These are phyloP conservation scores for Andrena hattorfiana DNA, from an alignment of 2,888 invertebrate genomes.

Conservation along the genomic window DNA sequence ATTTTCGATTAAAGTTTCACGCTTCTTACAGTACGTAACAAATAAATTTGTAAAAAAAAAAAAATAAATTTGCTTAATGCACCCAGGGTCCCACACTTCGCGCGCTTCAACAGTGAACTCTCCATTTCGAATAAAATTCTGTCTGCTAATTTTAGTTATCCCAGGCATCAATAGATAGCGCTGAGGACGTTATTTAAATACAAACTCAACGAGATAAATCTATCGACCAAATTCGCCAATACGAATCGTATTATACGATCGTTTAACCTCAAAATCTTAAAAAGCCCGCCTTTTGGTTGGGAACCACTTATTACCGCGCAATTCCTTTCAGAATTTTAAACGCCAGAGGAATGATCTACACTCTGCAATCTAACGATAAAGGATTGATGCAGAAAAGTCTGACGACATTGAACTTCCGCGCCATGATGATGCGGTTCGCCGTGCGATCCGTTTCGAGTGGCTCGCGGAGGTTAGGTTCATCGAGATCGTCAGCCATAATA, in stretches of 20 bases:
- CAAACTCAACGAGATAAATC: not conserved
- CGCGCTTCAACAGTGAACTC: not conserved
- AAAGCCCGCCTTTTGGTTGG: too few species aligned
- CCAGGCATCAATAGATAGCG: not conserved
- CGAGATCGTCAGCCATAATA: conserved; percentile 24
- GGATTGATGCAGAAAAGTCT: not conserved
- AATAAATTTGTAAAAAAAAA: too few species aligned
- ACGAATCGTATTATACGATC: not conserved
- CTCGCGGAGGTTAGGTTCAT: conserved; percentile 43
- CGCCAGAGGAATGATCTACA: not conserved
- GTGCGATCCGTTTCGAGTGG: not conserved
- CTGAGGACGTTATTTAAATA: not conserved
- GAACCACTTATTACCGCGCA: too few species aligned
- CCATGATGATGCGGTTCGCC: not conserved
- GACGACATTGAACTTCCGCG: conserved; percentile 11
- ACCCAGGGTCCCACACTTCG: too few species aligned
- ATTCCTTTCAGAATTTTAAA: not conserved
- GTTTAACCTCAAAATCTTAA: too few species aligned
- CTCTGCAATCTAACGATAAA: not conserved
- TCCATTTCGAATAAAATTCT: not conserved
- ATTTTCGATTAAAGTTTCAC: too few species aligned
- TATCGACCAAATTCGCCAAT: not conserved
- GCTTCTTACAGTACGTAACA: too few species aligned
- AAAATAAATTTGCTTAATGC: too few species aligned
- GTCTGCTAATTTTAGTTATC: not conserved